Evolutionary conservation across 2,113 vertebrate species (phyloP), one percentile per base, ranked within the genome.

Genomic region (Edolisoma coerulescens): DNA sequence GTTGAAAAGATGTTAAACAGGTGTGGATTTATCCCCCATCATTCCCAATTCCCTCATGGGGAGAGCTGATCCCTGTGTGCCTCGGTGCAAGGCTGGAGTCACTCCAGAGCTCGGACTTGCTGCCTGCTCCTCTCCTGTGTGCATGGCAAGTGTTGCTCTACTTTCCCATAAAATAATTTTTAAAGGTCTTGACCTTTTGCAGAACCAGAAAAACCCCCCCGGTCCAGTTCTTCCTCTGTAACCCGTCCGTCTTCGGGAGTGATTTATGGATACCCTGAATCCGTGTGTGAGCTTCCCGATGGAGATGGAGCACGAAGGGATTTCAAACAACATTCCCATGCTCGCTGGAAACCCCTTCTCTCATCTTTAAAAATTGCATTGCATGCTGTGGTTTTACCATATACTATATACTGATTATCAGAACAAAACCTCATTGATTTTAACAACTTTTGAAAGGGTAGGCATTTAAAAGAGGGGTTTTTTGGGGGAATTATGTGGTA

Each of bases 241-340:
- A 9, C 75, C 75, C 0, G 0, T 16, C 27, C 2, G 0, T 28
- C 27, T 44, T 39, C 0, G 0, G 49, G 56, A 41, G 32, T 26
- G 53, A 39, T 71, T 4, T 9, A 44, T 11, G 47, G 33, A 18
- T 0, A 0, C 32, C 41, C 69, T 37, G 0, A 7, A 32, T 37
- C 33, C 0, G 3, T 3, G 32, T 8, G 6, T 0, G 10, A 11
- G 23, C 39, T 73, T 79, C 54, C 44, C 30, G 3, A 52, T 13
- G 21, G 74, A 54, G 44, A 32, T 1, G 3, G 20, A 21, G 13
- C 67, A 7, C 13, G 11, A 13, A 28, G 61, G 5, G 60, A 15
- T 32, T 57, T 7, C 33, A 16, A 42, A 10, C 32, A 61, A 16
- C 3, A 1, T 35, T 60, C 24, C 71, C 16, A 1, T 6, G 19